Percentiles rank a stretch among this genome's conserved stretches.
These are phyloP conservation scores for Hypselothyrea guttata DNA, from an alignment of 2,888 invertebrate genomes.

Conservation along the genomic window DNA sequence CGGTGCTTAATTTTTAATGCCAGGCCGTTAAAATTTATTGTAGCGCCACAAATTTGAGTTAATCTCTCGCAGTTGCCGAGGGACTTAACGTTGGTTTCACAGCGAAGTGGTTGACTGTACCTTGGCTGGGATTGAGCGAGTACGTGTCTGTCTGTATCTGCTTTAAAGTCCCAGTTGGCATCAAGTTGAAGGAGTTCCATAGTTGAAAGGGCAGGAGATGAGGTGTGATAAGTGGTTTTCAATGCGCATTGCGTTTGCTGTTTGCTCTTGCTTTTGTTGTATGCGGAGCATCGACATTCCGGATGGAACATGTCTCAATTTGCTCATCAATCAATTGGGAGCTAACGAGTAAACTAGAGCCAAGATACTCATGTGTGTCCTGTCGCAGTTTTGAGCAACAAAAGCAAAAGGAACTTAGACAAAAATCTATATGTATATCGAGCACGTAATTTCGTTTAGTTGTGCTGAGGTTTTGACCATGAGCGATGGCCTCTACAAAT, in stretches of 20 bases:
- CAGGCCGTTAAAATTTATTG: constrained; percentile 75
- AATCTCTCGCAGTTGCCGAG: constrained; percentile 58
- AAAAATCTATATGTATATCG: constrained; percentile 36
- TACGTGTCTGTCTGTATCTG: constrained; percentile 28
- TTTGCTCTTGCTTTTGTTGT: constrained; percentile 3
- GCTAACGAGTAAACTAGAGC: constrained; percentile 52
- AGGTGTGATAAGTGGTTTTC: constrained; percentile 68
- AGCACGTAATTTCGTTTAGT: constrained; percentile 79
- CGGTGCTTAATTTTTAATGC: constrained; percentile 78
- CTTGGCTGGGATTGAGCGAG: not conserved
- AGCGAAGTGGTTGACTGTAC: constrained; percentile 36
- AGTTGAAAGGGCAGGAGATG: constrained; percentile 18
- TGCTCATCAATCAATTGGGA: constrained; percentile 71
- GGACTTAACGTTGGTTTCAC: constrained; percentile 39
- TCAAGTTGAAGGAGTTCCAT: constrained; percentile 43
- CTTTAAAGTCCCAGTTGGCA: constrained; percentile 51
- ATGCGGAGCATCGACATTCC: constrained; percentile 37
- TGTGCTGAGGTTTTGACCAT: constrained; percentile 57
- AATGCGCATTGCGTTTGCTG: constrained; percentile 37
- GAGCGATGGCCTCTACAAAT: constrained; percentile 48
- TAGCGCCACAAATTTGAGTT: constrained; percentile 75
- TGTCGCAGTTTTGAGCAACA: constrained; percentile 24
- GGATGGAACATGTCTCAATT: constrained; percentile 52
- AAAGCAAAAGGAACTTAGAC: constrained; percentile 8
- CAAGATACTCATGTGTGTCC: constrained; percentile 28